Conservation (phyloP, 2,797 vertebrate genomes). For the Lagocephalus sceleratus region DNA sequence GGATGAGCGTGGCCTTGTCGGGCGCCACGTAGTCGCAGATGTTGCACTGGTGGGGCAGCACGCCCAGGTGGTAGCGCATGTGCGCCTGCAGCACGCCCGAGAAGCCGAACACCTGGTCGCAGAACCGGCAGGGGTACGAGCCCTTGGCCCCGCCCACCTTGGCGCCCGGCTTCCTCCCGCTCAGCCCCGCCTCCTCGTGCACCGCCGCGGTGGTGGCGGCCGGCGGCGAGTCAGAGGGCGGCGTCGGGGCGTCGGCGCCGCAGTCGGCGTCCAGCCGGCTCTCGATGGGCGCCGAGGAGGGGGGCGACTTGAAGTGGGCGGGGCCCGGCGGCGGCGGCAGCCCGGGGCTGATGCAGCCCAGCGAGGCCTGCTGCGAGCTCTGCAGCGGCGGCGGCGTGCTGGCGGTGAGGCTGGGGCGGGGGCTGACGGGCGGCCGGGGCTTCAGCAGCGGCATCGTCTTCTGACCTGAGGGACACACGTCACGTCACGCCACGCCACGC, state of each 20-base stretch:
- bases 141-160: constrained; percentile 79
- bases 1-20: constrained; percentile 93
- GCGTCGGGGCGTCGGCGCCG: constrained; percentile 82
- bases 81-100: constrained; percentile 91
- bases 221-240: constrained; percentile 83
- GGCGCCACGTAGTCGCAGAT: constrained; percentile 95
- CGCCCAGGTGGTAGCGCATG: constrained; percentile 92
- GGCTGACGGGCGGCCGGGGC: constrained; percentile 89
- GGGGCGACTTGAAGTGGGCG: constrained; percentile 76
- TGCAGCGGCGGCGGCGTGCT: constrained; percentile 89
- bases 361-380: constrained; percentile 90
- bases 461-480: constrained; percentile 71
- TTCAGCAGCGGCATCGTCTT: constrained; percentile 91
- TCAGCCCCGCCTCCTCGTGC: constrained; percentile 77
- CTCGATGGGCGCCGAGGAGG: constrained; percentile 64
- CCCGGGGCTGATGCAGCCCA: constrained; percentile 90
- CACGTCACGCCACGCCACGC: too few species aligned
- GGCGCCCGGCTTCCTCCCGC: constrained; percentile 74
- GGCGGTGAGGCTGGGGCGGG: constrained; percentile 84
- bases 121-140: constrained; percentile 90
- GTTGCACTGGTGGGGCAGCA: constrained; percentile 93
- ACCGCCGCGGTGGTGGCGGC: constrained; percentile 49
- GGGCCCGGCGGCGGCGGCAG: constrained; percentile 83
- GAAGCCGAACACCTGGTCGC: constrained; percentile 90
- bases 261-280: constrained; percentile 85